These are phyloP conservation scores for Malthinus seriepunctatus DNA, from an alignment of 2,888 invertebrate species.

Conservation along the genomic window DNA sequence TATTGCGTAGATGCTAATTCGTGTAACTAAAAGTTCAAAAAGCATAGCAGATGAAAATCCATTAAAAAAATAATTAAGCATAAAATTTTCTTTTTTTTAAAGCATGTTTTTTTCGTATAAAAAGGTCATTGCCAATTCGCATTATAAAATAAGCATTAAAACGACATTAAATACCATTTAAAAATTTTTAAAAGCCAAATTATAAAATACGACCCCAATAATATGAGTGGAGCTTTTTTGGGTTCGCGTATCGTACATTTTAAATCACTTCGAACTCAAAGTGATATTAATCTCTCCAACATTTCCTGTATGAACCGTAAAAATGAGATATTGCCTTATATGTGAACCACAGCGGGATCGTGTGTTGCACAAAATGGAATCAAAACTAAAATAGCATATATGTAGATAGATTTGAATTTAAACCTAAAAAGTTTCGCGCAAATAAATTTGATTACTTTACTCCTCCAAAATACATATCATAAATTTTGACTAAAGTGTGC, in stretches of 20 bases:
- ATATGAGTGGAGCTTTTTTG: constrained; percentile 15
- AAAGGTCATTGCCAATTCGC: neutral
- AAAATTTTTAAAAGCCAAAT: constrained; percentile 29
- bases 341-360: constrained; percentile 17
- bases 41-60: no score
- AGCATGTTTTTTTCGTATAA: no score
- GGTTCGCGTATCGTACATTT: constrained; percentile 15
- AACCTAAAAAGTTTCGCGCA: neutral
- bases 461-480: neutral
- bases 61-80: no score
- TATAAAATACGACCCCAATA: constrained; percentile 28
- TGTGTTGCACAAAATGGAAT: constrained; percentile 16
- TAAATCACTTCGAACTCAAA: constrained; percentile 35
- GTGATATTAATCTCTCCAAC: constrained; percentile 45
- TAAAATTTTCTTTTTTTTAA: no score
- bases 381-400: constrained; percentile 10
- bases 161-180: constrained; percentile 23
- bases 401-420: neutral
- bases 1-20: neutral
- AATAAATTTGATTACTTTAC: constrained; percentile 1
- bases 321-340: constrained; percentile 36
- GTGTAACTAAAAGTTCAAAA: neutral
- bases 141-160: constrained; percentile 21
- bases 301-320: constrained; percentile 46
- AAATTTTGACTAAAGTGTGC: no score